Conservation (phyloP, 2,113 vertebrate genomes). For the Oceanites oceanicus region DNA sequence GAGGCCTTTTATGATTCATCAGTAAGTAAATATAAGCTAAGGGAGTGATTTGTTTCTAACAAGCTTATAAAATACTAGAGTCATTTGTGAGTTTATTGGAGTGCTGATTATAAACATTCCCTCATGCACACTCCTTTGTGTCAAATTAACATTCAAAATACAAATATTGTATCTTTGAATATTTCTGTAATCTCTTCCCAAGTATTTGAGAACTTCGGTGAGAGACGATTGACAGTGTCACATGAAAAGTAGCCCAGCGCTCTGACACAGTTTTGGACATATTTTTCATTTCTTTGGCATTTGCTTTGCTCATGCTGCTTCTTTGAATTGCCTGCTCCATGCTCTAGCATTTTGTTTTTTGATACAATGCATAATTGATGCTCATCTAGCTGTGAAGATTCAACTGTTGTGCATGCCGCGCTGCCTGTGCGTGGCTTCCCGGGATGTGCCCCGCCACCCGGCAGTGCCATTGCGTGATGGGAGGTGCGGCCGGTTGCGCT, state of each 20-base stretch:
- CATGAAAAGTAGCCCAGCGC: neutral
- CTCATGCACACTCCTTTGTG: slow-evolving; percentile 88
- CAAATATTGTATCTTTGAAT: slow-evolving; percentile 85
- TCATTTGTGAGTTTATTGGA: slow-evolving; percentile 90
- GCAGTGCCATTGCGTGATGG: neutral
- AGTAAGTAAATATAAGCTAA: slow-evolving; percentile 86
- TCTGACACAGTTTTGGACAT: neutral
- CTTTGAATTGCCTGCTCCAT: neutral
- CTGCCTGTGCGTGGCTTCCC: rapidly evolving
- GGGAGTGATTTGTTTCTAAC: slow-evolving; percentile 86
- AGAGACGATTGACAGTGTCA: neutral
- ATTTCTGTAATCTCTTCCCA: slow-evolving; percentile 59
- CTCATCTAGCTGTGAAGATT: slow-evolving; percentile 19
- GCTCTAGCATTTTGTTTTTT: neutral
- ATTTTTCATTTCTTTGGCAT: slow-evolving; percentile 17
- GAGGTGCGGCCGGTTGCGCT: rapidly evolving
- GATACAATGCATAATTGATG: slow-evolving; percentile 48
- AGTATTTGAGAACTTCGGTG: slow-evolving; percentile 32
- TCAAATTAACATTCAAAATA: slow-evolving; percentile 96
- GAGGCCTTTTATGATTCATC: slow-evolving; percentile 83
- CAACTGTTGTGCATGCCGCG: rapidly evolving
- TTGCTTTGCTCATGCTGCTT: slow-evolving; percentile 25
- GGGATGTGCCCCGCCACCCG: rapidly evolving
- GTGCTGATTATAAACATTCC: slow-evolving; percentile 92
- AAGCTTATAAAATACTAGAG: slow-evolving; percentile 88